A percentile compares a stretch with the other conserved stretches of the same genome.
Evolutionary conservation across 2,113 vertebrate species (phyloP).

Genomic region (Rousettus leschenaultii): DNA sequence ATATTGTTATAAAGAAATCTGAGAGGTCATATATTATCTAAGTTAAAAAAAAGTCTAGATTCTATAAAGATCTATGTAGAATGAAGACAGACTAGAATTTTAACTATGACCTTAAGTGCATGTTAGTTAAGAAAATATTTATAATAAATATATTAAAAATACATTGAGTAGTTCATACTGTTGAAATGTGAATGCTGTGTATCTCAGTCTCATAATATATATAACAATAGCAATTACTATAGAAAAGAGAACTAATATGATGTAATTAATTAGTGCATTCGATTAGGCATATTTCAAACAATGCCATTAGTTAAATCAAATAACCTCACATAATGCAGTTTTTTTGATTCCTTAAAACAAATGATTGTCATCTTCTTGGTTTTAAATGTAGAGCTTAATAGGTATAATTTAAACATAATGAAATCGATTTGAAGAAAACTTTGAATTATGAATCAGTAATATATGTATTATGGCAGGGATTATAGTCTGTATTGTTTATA

Average conservation of each 20-base stretch:
- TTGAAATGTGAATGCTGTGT: not conserved
- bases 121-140: not conserved
- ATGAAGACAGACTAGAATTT: not conserved
- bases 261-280: not conserved
- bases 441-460: not conserved
- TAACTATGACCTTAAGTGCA: not conserved
- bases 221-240: not conserved
- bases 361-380: not conserved
- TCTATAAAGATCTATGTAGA: not conserved
- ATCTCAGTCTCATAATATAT: not conserved
- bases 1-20: not conserved
- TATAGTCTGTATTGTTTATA: not conserved
- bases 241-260: not conserved
- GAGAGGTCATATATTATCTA: not conserved
- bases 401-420: not conserved
- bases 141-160: not conserved
- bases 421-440: not conserved
- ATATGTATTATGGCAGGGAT: not conserved
- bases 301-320: not conserved
- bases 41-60: not conserved
- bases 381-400: slow-evolving; percentile 6
- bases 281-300: not conserved
- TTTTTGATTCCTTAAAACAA: not conserved
- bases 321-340: not conserved
- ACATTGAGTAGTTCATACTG: not conserved